Conservation (phyloP, 2,113 vertebrate genomes). For the Strix uralensis region DNA sequence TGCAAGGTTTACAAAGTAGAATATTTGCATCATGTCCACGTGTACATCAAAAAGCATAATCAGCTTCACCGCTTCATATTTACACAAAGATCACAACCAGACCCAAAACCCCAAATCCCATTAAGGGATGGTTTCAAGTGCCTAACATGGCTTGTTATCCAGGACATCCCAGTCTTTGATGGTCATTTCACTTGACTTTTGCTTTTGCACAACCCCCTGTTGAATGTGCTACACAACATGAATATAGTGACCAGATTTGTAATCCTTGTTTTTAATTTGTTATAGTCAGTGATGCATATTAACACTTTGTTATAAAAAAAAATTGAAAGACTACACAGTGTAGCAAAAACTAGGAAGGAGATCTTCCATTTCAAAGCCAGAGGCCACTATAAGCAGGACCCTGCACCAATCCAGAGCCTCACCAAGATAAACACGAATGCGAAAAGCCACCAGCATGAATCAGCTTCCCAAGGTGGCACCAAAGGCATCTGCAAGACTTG, state of each 20-base stretch:
- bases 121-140: not conserved
- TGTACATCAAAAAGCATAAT: not conserved
- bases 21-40: not conserved
- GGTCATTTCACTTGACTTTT: not conserved
- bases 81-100: not conserved
- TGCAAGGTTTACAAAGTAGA: not conserved
- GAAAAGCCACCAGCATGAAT: not conserved
- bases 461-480: not conserved
- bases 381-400: not conserved
- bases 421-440: rapidly evolving
- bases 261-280: not conserved
- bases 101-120: not conserved
- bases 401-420: not conserved
- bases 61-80: not conserved
- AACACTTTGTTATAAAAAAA: not conserved
- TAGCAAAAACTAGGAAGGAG: not conserved
- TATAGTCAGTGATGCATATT: not conserved
- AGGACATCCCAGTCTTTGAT: not conserved
- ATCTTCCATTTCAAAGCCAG: not conserved
- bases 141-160: not conserved
- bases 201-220: not conserved
- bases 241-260: not conserved
- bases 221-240: not conserved
- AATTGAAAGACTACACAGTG: not conserved
- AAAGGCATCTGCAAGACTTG: not conserved